Conservation (phyloP, 2,888 invertebrate genomes). For the Scaeva pyrastri region DNA sequence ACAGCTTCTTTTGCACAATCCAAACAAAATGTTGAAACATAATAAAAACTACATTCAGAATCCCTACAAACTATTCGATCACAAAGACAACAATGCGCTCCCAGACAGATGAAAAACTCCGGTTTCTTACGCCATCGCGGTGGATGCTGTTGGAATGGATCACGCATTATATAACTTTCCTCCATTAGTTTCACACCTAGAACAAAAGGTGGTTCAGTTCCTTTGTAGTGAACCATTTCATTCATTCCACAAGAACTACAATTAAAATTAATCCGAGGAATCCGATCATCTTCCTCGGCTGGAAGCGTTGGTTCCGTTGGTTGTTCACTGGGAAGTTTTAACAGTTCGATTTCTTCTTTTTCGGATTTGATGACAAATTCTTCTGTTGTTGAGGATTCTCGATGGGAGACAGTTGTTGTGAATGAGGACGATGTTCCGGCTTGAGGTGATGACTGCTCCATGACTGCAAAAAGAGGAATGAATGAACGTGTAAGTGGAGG, state of each 20-base stretch:
- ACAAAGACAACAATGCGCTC: slow-evolving; percentile 90
- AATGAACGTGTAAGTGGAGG: background rate
- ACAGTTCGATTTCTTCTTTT: slow-evolving; percentile 79
- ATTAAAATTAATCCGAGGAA: slow-evolving; percentile 82
- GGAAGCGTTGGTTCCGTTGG: slow-evolving; percentile 44
- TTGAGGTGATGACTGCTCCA: slow-evolving; percentile 54
- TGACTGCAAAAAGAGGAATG: slow-evolving; percentile 57
- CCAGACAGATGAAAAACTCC: slow-evolving; percentile 90
- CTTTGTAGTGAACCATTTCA: slow-evolving; percentile 91
- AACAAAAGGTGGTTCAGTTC: slow-evolving; percentile 89
- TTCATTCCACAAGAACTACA: slow-evolving; percentile 88
- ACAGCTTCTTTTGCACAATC: slow-evolving; percentile 87
- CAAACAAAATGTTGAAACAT: slow-evolving; percentile 89
- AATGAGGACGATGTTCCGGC: slow-evolving; percentile 67
- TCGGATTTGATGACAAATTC: slow-evolving; percentile 77
- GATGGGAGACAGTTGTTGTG: background rate
- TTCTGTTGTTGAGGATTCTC: background rate
- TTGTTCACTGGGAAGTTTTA: slow-evolving; percentile 73
- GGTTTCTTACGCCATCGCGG: slow-evolving; percentile 85
- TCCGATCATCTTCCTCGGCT: slow-evolving; percentile 79
- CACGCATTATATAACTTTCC: slow-evolving; percentile 92
- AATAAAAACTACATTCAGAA: slow-evolving; percentile 91
- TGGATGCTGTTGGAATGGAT: slow-evolving; percentile 90
- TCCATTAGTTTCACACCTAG: slow-evolving; percentile 87
- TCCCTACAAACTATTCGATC: slow-evolving; percentile 89